Percentiles rank a stretch among this genome's conserved stretches.
phyloP scores from a whole-genome alignment of 2,888 invertebrate genomes.

The Rhamphomyia laevipes region DNA sequence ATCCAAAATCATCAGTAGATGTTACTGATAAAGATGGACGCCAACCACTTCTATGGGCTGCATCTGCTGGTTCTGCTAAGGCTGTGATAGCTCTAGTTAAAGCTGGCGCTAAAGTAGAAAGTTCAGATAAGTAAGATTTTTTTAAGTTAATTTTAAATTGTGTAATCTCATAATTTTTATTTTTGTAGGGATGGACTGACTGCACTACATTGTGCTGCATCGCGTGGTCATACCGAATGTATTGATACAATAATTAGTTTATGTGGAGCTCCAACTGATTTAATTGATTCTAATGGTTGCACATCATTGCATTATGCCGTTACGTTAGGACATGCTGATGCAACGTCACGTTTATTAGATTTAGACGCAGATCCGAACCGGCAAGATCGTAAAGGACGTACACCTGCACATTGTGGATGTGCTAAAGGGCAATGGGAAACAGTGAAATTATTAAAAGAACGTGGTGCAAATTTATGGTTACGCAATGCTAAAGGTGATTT shows the following conservation, averaged over 20 bases:
- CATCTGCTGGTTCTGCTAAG: conserved; percentile 88
- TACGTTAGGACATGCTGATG: conserved; percentile 89
- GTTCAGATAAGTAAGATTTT: conserved; percentile 55
- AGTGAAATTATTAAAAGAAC: conserved; percentile 55
- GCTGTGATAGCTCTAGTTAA: conserved; percentile 82
- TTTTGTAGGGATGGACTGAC: conserved; percentile 77
- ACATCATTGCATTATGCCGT: conserved; percentile 95
- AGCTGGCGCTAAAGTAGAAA: conserved; percentile 71
- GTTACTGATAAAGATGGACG: conserved; percentile 86
- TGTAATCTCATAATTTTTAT: background rate
- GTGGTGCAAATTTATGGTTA: conserved; percentile 83
- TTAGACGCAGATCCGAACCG: conserved; percentile 85
- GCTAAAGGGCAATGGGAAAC: conserved; percentile 91
- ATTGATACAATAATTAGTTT: conserved; percentile 77
- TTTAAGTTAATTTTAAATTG: background rate
- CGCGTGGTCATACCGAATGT: conserved; percentile 87
- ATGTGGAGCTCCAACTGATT: conserved; percentile 80
- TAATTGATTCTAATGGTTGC: conserved; percentile 87
- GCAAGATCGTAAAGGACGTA: conserved; percentile 84
- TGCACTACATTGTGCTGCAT: conserved; percentile 93
- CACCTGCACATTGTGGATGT: conserved; percentile 89
- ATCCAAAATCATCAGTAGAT: conserved; percentile 69
- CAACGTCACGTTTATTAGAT: conserved; percentile 77
- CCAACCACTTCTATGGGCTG: conserved; percentile 94
- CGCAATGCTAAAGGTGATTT: conserved; percentile 89